phyloP scores from a whole-genome alignment of 2,888 invertebrate genomes.

The Pachliopta kotzebuea region DNA sequence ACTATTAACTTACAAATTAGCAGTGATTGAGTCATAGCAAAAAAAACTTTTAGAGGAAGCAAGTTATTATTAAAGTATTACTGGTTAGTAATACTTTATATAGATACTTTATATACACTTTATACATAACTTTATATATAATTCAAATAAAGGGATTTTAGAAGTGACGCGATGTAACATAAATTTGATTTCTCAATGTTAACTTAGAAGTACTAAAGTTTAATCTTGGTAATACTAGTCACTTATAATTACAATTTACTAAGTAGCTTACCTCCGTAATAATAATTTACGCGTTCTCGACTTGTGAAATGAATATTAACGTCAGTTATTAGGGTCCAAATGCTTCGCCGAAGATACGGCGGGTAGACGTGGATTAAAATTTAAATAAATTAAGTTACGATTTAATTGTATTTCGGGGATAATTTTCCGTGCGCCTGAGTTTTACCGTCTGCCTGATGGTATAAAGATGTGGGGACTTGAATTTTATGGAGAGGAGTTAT shows the following conservation, averaged over 20 bases:
- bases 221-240: constrained; percentile 18
- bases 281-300: constrained; percentile 51
- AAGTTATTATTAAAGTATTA: too few species aligned
- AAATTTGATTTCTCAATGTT: too few species aligned
- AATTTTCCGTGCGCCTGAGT: constrained; percentile 78
- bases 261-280: constrained; percentile 49
- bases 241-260: constrained; percentile 44
- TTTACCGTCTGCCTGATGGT: constrained; percentile 63
- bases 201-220: constrained; percentile 11
- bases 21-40: too few species aligned
- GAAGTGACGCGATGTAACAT: too few species aligned
- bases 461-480: constrained; percentile 51
- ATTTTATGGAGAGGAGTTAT: constrained; percentile 41
- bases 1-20: too few species aligned
- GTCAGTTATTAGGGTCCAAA: constrained; percentile 52
- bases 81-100: too few species aligned
- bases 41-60: too few species aligned
- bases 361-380: constrained; percentile 66
- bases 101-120: too few species aligned
- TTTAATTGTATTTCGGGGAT: constrained; percentile 77
- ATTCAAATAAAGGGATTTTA: too few species aligned
- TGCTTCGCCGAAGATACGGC: constrained; percentile 48
- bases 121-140: too few species aligned
- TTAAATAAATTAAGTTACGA: constrained; percentile 76
- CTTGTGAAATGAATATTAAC: constrained; percentile 55